Percentiles rank a stretch among this genome's conserved stretches.
Conservation (phyloP, 1,140 invertebrate species). For the Pararge aegeria region DNA sequence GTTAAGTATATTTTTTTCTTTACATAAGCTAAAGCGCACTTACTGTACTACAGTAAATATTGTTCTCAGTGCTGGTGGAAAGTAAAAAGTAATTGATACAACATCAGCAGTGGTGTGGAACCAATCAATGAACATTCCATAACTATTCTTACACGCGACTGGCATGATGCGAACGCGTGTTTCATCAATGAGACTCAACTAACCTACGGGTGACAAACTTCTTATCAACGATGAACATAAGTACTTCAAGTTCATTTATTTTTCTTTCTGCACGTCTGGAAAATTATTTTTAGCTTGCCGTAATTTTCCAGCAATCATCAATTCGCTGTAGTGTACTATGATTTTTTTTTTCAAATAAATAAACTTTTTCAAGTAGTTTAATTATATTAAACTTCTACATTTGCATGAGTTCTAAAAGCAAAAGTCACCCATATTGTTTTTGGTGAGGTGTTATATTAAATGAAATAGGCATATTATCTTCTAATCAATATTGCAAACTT, state of each 20-base stretch:
- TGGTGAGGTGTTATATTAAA: too few relatives aligned
- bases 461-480: too few relatives aligned
- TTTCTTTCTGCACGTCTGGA: background rate
- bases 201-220: slow-evolving; percentile 22
- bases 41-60: too few relatives aligned
- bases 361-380: too few relatives aligned
- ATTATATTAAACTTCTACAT: too few relatives aligned
- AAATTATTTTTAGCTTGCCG: background rate
- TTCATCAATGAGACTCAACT: slow-evolving; percentile 34
- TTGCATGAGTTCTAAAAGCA: too few relatives aligned
- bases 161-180: slow-evolving; percentile 44
- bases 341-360: too few relatives aligned
- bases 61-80: too few relatives aligned
- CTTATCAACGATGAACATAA: slow-evolving; percentile 18
- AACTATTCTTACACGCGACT: slow-evolving; percentile 28
- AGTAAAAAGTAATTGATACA: background rate
- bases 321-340: too few relatives aligned
- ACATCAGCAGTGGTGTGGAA: slow-evolving; percentile 31
- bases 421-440: too few relatives aligned
- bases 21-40: too few relatives aligned
- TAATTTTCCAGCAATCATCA: slow-evolving; percentile 1
- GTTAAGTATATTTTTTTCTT: too few relatives aligned
- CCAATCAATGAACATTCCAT: slow-evolving; percentile 43
- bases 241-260: slow-evolving; percentile 11
- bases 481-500: background rate